These are phyloP conservation scores for Callyntrura sp. DNA, from an alignment of 2,888 invertebrate species.

Conservation along the genomic window DNA sequence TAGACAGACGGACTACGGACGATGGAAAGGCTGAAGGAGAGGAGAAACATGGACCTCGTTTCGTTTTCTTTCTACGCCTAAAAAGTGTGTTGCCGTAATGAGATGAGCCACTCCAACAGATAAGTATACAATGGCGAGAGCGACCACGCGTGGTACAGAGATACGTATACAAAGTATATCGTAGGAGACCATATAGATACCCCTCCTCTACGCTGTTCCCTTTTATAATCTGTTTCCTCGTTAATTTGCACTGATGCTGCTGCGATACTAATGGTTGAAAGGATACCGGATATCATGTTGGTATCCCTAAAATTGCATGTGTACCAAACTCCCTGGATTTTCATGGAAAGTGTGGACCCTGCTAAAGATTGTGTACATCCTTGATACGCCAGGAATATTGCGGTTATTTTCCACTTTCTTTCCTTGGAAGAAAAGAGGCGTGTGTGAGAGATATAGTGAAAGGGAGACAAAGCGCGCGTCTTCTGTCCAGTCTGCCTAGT, in stretches of 20 bases:
- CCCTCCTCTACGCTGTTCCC: neutral
- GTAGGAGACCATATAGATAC: neutral
- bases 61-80: slow-evolving; percentile 34
- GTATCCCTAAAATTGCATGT: neutral
- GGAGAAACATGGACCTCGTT: slow-evolving; percentile 22
- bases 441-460: slow-evolving; percentile 30
- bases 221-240: neutral
- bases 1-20: neutral
- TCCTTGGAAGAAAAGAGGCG: slow-evolving; percentile 45
- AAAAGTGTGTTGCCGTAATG: slow-evolving; percentile 12
- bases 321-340: neutral
- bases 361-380: neutral
- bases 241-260: slow-evolving; percentile 32
- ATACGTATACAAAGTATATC: neutral
- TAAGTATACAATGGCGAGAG: neutral
- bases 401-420: slow-evolving; percentile 65
- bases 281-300: neutral
- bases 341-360: neutral
- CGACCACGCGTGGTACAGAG: neutral
- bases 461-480: neutral
- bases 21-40: neutral
- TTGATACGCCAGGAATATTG: slow-evolving; percentile 25
- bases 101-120: slow-evolving; percentile 38
- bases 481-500: slow-evolving; percentile 23
- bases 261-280: neutral